Base-by-base conservation (phyloP, 1,140 invertebrate species). In the Radopholus similis region DNA sequence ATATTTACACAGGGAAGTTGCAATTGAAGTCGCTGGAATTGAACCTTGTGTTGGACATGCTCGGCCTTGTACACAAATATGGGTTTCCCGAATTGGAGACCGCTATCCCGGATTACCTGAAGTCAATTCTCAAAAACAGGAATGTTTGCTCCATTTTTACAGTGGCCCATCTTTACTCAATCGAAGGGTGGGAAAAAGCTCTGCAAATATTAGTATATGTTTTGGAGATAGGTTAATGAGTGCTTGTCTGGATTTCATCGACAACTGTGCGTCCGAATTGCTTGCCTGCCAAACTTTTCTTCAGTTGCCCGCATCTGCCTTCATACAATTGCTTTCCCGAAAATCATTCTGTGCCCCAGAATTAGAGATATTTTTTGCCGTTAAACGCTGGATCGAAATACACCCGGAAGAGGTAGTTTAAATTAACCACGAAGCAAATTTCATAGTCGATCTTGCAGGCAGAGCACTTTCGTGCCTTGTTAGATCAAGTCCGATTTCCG, bases 331-430 rank as follows among this genome's bases (percentile, higher is more conserved):
- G n/a, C 86, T 97, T 38, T 87, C 89, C 54, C 86, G 93, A 56
- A 91, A 97, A 84, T 96, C 93, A 1, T 97, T 97, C 85, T 97
- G 91, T 86, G 93, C 91, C 0, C 88, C 89, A 4, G 95, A 98
- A 85, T 90, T 94, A 28, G 90, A 96, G 75, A 95, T 98, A 69
- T 98, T 97, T 84, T 86, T 88, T 75, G 90, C 91, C 6, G 90
- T 97, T 2, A 87, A 87, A 77, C 86, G 87, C 54, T 97, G 94
- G 94, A 89, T 90, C 66, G 88, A 87, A 79, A 84, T 88, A 74
- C 88, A 95, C 87, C 85, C 88, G 79, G 86, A 87, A 71, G 74
- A 87, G 28, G 88, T 90, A 4, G 76, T 78, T 51, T 73, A 42
- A 42, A 56, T 35, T 30, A 66, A 70, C 54, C 68, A 72, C 38